Evolutionary conservation across 2,797 vertebrate genomes (phyloP), one percentile per base, ranked within the genome.

Genomic region (Columba guinea): DNA sequence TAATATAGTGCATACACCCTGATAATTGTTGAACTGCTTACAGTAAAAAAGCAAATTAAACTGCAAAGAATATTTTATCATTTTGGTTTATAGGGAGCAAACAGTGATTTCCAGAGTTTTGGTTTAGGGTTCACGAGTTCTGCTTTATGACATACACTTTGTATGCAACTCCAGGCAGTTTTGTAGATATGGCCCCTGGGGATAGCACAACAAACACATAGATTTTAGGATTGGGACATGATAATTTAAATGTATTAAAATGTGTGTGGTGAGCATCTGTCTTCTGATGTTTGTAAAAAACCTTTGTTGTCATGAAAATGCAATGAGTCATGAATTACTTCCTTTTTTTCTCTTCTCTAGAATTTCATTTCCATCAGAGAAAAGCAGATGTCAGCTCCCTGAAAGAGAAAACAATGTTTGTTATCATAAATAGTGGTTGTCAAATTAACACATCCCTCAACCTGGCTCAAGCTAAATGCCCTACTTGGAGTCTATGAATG

Each of bases 261-360:
- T 58, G 4, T 90, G 44, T 73, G 27, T 77, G 16, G 30, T 80
- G 24, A 79, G 17, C 16, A 77, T 64, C 65, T 71, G 44, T 71
- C 23, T 71, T 63, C 51, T 75, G 56, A 58, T 34, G 26, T 70
- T 70, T 70, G 27, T 48, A 78, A 78, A 90, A 96, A 96, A 79
- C 82, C 91, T 94, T 95, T 23, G 74, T 94, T 97, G 95, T 89
- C 90, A 93, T 95, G 94, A 95, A 96, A 97, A 96, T 96, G 91
- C 74, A 91, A 53, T 87, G 84, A 96, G 52, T 87, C 51, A 84
- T 85, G 77, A 84, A n/a, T 27, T 7, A 79, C 94, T 94, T 58
- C 53, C 51, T 94, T 95, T 95, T 94, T 84, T 77, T 89, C 51
- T 76, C 93, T 97, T 94, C 65, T 93, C 59, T 82, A 7, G 90